Evolutionary conservation across 1,140 invertebrate species (phyloP), one percentile per base, ranked within the genome.

Genomic region (Zaprionus africanus): DNA sequence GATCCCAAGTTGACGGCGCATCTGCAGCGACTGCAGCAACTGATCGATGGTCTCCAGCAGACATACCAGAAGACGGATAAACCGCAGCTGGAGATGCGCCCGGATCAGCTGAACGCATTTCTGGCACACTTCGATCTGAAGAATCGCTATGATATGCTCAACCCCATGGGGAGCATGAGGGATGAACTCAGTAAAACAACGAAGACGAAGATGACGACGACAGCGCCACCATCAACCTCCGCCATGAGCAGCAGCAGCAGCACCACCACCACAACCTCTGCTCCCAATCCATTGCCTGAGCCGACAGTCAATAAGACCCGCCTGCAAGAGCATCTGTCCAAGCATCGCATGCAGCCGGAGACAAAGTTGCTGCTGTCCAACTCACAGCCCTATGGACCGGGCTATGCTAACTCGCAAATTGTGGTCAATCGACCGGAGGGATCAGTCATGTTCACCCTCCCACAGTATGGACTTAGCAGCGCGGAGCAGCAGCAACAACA

Each of bases 401-500:
- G 85, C 0, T 92, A 92, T 77, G 77, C 82, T 7, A 92, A 91
- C 56, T 92, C 92, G 0, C 92, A 93, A 56, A 93, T 93, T 78
- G 92, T 93, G 4, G 92, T 93, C 0, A 93, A 93, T 80, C 82
- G 86, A 0, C 92, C 92, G 0, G 92, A 92, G 61, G 92, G 92
- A 0, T 92, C 92, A 0, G 92, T 93, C 4, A 73, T 92, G 38
- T 93, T 93, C 36, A 87, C 82, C 9, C 56, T 93, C 2, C 90
- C 92, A 0, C 49, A 46, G 5, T 82, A 82, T 3, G 78, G 64
- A 2, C 56, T 59, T 34, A 81, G 64, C 51, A 81, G 69, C 28
- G 54, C 67, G 19, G 77, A 81, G 13, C 76, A 87, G 31, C n/a
- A 17, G 1, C 17, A 17, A 13, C 65, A 2, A 9, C 43, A 56